phyloP scores from a whole-genome alignment of 2,797 vertebrate genomes.

The Poecilia wingei region DNA sequence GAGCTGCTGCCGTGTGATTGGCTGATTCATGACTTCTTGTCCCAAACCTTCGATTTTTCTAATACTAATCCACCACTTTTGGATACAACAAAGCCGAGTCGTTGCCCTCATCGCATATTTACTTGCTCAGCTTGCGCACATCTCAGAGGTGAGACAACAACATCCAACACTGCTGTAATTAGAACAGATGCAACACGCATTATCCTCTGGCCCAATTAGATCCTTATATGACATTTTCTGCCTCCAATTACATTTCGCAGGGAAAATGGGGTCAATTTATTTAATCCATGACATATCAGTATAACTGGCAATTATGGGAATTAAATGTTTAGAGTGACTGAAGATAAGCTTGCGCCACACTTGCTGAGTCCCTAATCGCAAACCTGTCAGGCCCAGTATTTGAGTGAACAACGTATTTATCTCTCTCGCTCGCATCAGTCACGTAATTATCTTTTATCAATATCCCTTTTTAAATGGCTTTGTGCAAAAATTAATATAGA shows the following conservation, averaged over 20 bases:
- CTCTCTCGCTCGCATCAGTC: constrained; percentile 31
- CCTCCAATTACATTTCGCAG: constrained; percentile 33
- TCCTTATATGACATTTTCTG: constrained; percentile 30
- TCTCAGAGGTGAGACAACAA: neutral
- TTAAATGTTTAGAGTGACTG: constrained; percentile 38
- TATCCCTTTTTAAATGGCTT: constrained; percentile 20
- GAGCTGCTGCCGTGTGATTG: neutral
- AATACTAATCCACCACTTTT: neutral
- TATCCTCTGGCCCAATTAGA: constrained; percentile 17
- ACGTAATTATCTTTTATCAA: constrained; percentile 51
- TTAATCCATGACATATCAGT: constrained; percentile 47
- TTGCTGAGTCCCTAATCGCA: constrained; percentile 39
- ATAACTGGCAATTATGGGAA: constrained; percentile 55
- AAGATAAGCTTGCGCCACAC: constrained; percentile 42
- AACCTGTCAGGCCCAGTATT: constrained; percentile 56
- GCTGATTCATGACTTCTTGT: neutral
- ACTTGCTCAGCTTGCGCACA: neutral
- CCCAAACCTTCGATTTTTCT: neutral
- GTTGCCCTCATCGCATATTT: neutral
- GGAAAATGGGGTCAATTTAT: constrained; percentile 43
- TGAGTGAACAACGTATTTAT: constrained; percentile 51
- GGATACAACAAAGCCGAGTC: neutral
- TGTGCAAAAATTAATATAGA: constrained; percentile 35
- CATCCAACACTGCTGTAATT: neutral
- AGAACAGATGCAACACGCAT: neutral